Conservation (phyloP, 2,113 vertebrate genomes). For the Sander lucioperca region DNA sequence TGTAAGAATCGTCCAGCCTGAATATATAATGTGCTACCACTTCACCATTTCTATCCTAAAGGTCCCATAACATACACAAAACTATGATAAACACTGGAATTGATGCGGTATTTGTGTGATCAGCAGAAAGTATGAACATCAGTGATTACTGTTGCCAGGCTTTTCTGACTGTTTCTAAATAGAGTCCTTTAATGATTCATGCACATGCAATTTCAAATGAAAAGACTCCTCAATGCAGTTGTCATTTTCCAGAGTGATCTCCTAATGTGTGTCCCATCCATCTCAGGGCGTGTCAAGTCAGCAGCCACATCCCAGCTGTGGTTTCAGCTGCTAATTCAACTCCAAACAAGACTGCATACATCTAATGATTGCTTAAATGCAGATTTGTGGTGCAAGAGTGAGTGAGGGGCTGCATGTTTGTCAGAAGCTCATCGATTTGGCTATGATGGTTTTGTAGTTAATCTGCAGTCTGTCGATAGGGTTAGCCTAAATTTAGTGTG, state of each 20-base stretch:
- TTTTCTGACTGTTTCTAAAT: conserved; percentile 20
- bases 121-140: background rate
- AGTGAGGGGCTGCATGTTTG: background rate
- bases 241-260: conserved; percentile 19
- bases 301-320: conserved; percentile 26
- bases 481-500: background rate
- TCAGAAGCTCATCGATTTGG: background rate
- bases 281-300: conserved; percentile 35
- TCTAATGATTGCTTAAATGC: conserved; percentile 8
- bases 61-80: background rate
- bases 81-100: no score
- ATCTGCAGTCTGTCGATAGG: background rate
- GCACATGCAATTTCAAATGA: conserved; percentile 4
- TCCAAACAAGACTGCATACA: background rate
- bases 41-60: background rate
- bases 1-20: background rate
- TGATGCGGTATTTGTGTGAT: no score
- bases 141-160: background rate
- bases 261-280: background rate
- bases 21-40: background rate
- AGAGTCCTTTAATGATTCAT: conserved; percentile 20
- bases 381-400: conserved; percentile 3
- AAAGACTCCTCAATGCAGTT: conserved; percentile 26
- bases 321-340: conserved; percentile 36
- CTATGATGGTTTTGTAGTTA: background rate